Evolutionary conservation across 2,888 invertebrate species (phyloP).

Genomic region (Hetaerina titia): DNA sequence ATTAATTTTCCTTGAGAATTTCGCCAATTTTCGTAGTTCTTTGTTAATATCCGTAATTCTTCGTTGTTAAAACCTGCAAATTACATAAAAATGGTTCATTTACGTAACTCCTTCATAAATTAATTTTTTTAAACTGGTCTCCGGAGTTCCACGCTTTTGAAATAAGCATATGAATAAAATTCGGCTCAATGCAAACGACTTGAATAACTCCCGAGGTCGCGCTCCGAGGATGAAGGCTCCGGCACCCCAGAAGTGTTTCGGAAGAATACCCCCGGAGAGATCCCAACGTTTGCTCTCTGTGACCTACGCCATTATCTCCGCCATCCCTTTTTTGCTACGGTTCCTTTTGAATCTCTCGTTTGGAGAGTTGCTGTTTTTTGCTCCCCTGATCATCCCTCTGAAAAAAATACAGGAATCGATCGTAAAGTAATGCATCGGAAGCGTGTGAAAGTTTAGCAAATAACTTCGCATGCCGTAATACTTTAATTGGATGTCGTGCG

Average conservation of each 20-base stretch:
- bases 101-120: too few species aligned
- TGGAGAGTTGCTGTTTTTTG: neutral
- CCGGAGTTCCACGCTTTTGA: neutral
- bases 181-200: neutral
- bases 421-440: neutral
- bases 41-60: too few species aligned
- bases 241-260: neutral
- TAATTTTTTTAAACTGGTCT: neutral
- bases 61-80: too few species aligned
- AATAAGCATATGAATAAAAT: neutral
- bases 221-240: neutral
- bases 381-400: too few species aligned
- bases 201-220: neutral
- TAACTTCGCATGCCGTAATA: too few species aligned
- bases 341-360: conserved; percentile 24
- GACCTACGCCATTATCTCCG: neutral
- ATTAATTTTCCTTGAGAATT: too few species aligned
- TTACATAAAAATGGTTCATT: too few species aligned
- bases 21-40: too few species aligned
- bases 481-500: too few species aligned
- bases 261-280: neutral
- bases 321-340: neutral
- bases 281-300: conserved; percentile 16
- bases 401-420: neutral
- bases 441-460: too few species aligned